Evolutionary conservation across 2,113 vertebrate genomes (phyloP), one percentile per base, ranked within the genome.

Genomic region (Anarhynchus alexandrinus): DNA sequence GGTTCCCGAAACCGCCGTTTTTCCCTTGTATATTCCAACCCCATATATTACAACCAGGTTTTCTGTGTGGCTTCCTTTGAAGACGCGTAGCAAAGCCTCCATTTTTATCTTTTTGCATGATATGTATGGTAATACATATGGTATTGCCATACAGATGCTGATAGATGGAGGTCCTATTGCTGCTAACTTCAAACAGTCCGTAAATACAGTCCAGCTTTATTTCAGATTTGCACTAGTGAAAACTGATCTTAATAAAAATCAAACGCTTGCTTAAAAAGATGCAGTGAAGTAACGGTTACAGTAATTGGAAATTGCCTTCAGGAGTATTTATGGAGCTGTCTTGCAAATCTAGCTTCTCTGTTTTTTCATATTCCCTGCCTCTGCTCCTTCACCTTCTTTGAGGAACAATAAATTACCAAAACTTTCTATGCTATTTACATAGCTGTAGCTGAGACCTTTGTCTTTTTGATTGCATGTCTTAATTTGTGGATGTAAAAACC

Each of bases 41-140:
- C 13, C 0, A 0, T 57, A 4, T 82, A 6, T 86, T 65, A 27
- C 15, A 49, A 0, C 42, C 55, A 25, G 59, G 29, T 81, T 43
- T 49, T 76, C 69, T 0, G 0, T 32, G 40, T 61, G 74, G 12
- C 34, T 76, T 25, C 42, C 65, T 64, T 22, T 82, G 70, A 49
- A 47, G 73, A 23, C 8, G 6, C 12, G 1, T 20, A 57, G 82
- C 78, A 69, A 73, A 82, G 71, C 85, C 86, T 77, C 36, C 18
- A 1, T n/a, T 82, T 88, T 59, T 36, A 4, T 25, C 40, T 71
- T 72, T 34, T 40, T 52, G 40, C 40, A 2, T 72, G 47, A 4
- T 12, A 2, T 6, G 9, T n/a, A 14, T 34, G 34, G 43, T 16
- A 29, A 30, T 79, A 6, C 19, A 1, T 15, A 14, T 0, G 3